Base-by-base conservation (phyloP, 2,797 vertebrate species). In the Macropus fuliginosus region DNA sequence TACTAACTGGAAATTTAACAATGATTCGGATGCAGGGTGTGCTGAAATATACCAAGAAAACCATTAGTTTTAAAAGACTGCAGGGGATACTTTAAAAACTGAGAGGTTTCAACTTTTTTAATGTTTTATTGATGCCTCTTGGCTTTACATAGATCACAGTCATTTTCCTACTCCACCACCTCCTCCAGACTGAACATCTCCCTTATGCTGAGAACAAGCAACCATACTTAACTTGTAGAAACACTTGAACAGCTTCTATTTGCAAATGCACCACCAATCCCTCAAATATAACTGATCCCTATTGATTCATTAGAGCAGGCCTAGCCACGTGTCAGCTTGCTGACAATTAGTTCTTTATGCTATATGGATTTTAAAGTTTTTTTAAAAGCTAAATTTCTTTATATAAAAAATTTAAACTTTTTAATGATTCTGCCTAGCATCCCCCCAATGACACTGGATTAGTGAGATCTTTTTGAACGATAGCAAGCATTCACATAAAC, bases 371-470 rank as follows among this genome's bases (percentile, higher is more conserved):
- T 95, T 46, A 91, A 94, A 91, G 91, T 66, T 18, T 56, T 21
- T 56, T 56, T 56, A 34, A 66, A 34, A 94, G 66, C 9, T 74
- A 55, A 40, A 14, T 94, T 92, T 94, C 62, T 93, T 31, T 40
- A 87, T 21, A 52, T 27, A 1, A 91, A 3, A 81, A 55, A 91
- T 87, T 94, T 56, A 92, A 93, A 91, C 40, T 87, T 94, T 90
- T 57, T 87, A 11, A 4, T 90, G 31, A 74, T 91, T 96, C 57
- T 81, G n/a, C 90, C 81, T 92, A 93, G 92, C 13, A 50, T 92
- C 56, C 16, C 94, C 87, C 91, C 91, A 92, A 91, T 94, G 93
- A 93, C n/a, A 95, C 56, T 74, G 54, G 91, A 92, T 90, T 91
- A 21, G 18, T 24, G 57, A 40, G 91, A 13, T 93, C 14, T 94